A percentile compares a stretch with the other conserved stretches of the same genome.
Evolutionary conservation across 2,797 vertebrate genomes (phyloP).

Genomic region (Sebastes steindachneri): DNA sequence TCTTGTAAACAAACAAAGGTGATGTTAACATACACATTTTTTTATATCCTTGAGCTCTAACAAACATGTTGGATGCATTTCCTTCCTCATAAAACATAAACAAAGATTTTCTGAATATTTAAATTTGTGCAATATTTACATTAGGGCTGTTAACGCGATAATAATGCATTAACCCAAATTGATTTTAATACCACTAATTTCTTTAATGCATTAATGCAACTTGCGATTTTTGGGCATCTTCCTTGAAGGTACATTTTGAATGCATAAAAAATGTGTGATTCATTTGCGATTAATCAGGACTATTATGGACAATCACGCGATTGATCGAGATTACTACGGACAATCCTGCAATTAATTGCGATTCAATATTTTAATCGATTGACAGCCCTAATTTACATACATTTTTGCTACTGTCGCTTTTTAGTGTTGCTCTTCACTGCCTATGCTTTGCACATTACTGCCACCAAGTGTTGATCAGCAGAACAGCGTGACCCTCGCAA

Average conservation of each 20-base stretch:
- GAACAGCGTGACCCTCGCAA: background rate
- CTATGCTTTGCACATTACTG: background rate
- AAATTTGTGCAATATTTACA: background rate
- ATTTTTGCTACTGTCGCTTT: background rate
- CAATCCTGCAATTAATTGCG: too few relatives aligned
- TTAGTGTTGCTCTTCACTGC: background rate
- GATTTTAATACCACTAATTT: too few relatives aligned
- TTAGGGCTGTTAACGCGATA: too few relatives aligned
- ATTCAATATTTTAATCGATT: too few relatives aligned
- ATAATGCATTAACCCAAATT: too few relatives aligned
- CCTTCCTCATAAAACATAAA: background rate
- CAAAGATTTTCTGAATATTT: background rate
- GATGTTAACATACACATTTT: background rate
- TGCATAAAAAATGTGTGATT: fast-evolving
- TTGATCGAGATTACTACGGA: too few relatives aligned
- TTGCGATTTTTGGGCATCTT: too few relatives aligned
- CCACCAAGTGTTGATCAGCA: background rate
- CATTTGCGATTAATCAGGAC: too few relatives aligned
- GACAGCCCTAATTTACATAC: too few relatives aligned
- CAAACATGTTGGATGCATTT: background rate
- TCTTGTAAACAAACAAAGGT: background rate
- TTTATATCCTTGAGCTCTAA: background rate
- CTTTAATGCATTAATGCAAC: too few relatives aligned
- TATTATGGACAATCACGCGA: too few relatives aligned
- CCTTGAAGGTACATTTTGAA: too few relatives aligned